Evolutionary conservation across 2,797 vertebrate species (phyloP).

Genomic region (Alcedo atthis): DNA sequence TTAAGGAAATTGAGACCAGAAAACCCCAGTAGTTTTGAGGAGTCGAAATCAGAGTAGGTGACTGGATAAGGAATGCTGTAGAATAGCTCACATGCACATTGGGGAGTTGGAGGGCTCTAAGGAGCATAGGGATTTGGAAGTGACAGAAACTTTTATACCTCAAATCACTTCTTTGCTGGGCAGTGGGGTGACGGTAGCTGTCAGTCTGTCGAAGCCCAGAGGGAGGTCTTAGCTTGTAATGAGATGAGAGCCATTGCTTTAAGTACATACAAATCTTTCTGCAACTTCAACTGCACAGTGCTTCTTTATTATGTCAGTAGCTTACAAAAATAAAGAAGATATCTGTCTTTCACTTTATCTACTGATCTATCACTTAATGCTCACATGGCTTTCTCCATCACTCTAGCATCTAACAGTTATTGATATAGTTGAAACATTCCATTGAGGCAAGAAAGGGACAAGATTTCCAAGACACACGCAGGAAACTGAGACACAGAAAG

Average conservation of each 20-base stretch:
- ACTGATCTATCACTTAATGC: not conserved
- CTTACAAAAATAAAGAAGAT: slow-evolving; percentile 59
- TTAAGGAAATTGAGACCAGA: slow-evolving; percentile 13
- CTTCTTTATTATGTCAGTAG: slow-evolving; percentile 47
- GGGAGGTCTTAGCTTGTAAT: slow-evolving; percentile 72
- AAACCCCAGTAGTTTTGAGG: slow-evolving; percentile 29
- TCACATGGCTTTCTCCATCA: slow-evolving; percentile 6
- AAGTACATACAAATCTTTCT: slow-evolving; percentile 60
- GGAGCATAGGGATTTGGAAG: slow-evolving; percentile 60
- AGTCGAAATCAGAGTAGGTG: slow-evolving; percentile 55
- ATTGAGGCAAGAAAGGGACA: not conserved
- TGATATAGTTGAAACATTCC: not conserved
- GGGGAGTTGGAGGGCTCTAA: slow-evolving; percentile 52
- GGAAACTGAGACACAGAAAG: not conserved
- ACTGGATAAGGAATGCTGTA: slow-evolving; percentile 32
- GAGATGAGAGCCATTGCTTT: slow-evolving; percentile 73
- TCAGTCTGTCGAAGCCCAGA: slow-evolving; percentile 71
- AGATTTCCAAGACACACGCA: not conserved
- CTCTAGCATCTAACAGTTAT: not conserved
- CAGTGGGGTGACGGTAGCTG: slow-evolving; percentile 69
- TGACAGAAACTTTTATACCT: slow-evolving; percentile 73
- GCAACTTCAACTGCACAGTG: slow-evolving; percentile 52
- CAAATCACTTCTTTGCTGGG: slow-evolving; percentile 72
- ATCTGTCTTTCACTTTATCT: slow-evolving; percentile 5
- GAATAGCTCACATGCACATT: slow-evolving; percentile 54